Evolutionary conservation across 2,888 invertebrate genomes (phyloP), one percentile per base, ranked within the genome.

Genomic region (Drosophila histrio): DNA sequence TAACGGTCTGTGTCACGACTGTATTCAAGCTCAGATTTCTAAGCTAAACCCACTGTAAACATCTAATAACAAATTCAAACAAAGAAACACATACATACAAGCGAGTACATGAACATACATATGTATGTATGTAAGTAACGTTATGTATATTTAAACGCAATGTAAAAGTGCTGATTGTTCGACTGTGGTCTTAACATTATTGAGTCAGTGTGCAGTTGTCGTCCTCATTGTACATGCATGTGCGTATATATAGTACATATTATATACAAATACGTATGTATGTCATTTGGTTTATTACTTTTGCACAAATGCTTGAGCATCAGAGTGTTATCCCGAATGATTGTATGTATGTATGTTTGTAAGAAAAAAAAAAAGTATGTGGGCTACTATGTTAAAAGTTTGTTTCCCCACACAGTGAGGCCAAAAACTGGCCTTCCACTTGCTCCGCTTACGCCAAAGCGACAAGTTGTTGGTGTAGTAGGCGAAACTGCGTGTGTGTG

Each of bases 341-440:
- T 38, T 38, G 50, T 64, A 41, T 72, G 61, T 56, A 5, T 52
- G 38, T 62, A 22, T 32, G 52, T 46, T 28, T 58, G 46, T 61
- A 38, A n/a, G n/a, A n/a, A n/a, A n/a, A n/a, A n/a, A n/a, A n/a
- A n/a, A 62, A 65, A 76, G 58, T 83, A 86, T 81, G 66, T 81
- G 84, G 78, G 85, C 78, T 81, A 81, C 87, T 84, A 84, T 84
- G 81, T 71, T 81, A 87, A 84, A 84, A 84, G 74, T 87, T 72
- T 77, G 78, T 62, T 73, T 69, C 60, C 43, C 58, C 52, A 36
- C 41, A 53, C 38, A 65, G 50, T 41, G 32, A 46, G 57, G 57
- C 65, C 39, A 52, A 73, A 73, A 60, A 43, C 77, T 71, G 64
- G 61, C 44, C 59, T 34, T 30, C 38, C 28, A 32, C 58, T 41